phyloP scores from a whole-genome alignment of 2,797 vertebrate species.

The Anas georgica region DNA sequence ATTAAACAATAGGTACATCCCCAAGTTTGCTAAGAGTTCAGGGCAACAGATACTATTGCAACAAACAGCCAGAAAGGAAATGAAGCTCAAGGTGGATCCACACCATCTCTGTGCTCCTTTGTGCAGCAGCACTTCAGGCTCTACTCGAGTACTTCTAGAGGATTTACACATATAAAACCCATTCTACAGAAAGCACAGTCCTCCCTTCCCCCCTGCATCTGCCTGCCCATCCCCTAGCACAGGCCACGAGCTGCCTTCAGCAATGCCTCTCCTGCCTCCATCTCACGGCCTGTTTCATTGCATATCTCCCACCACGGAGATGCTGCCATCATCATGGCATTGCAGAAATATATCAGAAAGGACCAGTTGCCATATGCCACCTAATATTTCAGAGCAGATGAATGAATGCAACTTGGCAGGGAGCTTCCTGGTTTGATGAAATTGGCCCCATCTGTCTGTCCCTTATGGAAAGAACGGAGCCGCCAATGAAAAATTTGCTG shows the following conservation, averaged over 20 bases:
- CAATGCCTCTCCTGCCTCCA: neutral
- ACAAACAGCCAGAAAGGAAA: neutral
- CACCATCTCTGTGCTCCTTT: neutral
- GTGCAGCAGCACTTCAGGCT: neutral
- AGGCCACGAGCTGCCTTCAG: neutral
- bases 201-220: neutral
- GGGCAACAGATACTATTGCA: fast-evolving
- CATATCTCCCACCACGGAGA: neutral
- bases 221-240: neutral
- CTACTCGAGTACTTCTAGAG: fast-evolving
- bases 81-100: neutral
- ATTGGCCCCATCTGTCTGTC: slow-evolving; percentile 52
- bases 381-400: neutral
- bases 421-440: neutral
- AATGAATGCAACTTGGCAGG: slow-evolving; percentile 52
- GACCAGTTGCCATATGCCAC: slow-evolving; percentile 1
- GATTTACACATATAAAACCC: neutral
- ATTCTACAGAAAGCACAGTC: neutral
- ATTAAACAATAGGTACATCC: neutral
- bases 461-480: slow-evolving; percentile 36
- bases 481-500: neutral
- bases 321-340: neutral
- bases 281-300: neutral
- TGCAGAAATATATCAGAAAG: neutral
- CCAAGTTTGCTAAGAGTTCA: too few species aligned